Evolutionary conservation across 2,888 invertebrate genomes (phyloP).

Genomic region (Galerucella calmariensis): DNA sequence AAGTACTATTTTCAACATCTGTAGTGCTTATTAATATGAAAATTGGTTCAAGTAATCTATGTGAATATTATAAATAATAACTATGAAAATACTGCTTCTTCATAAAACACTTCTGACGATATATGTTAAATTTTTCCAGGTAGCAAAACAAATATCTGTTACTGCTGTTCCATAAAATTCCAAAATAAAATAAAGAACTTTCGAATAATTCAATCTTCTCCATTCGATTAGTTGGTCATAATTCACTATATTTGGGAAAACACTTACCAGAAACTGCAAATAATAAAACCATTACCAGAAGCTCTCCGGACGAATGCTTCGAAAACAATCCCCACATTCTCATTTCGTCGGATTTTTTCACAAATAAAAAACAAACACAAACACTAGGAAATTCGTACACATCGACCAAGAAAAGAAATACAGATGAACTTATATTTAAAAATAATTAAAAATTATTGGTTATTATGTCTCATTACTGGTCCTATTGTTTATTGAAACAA

Average conservation of each 20-base stretch:
- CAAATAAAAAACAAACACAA: constrained; percentile 11
- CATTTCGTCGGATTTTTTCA: constrained; percentile 23
- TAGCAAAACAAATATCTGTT: background rate
- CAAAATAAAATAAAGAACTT: constrained; percentile 11
- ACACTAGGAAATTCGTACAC: constrained; percentile 6
- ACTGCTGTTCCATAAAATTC: background rate
- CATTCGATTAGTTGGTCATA: background rate
- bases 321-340: constrained; percentile 21
- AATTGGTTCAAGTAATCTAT: too few relatives aligned
- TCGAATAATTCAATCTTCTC: constrained; percentile 23
- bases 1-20: too few relatives aligned
- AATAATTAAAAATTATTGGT: background rate
- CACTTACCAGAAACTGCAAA: constrained; percentile 32
- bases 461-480: background rate
- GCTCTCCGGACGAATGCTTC: constrained; percentile 22
- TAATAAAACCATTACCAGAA: constrained; percentile 27
- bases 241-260: constrained; percentile 23
- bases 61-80: too few relatives aligned
- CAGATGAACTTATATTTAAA: background rate
- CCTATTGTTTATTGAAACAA: background rate
- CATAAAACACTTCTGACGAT: too few relatives aligned
- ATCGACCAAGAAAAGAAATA: background rate
- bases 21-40: too few relatives aligned
- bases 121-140: too few relatives aligned
- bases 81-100: too few relatives aligned